These are phyloP conservation scores for Pinctada fucata DNA, from an alignment of 2,888 invertebrate species.

Conservation along the genomic window DNA sequence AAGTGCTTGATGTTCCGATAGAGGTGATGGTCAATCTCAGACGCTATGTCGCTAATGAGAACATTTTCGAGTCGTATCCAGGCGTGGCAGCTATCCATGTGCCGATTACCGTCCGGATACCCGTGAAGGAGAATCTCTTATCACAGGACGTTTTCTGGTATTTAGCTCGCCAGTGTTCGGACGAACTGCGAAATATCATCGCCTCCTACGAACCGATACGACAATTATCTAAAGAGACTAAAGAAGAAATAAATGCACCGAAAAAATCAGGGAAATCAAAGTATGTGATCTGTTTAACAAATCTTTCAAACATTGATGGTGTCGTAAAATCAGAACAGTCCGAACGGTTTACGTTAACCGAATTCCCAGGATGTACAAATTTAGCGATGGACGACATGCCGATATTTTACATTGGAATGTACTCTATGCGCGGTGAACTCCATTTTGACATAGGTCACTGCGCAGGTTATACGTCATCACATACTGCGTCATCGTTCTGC, in stretches of 20 bases:
- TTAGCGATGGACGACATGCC: slow-evolving; percentile 52
- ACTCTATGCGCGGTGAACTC: slow-evolving; percentile 41
- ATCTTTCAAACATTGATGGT: slow-evolving; percentile 47
- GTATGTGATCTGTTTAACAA: slow-evolving; percentile 52
- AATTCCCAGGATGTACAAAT: slow-evolving; percentile 47
- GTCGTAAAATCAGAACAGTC: slow-evolving; percentile 42
- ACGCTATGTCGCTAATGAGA: slow-evolving; percentile 21
- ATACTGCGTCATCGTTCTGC: slow-evolving; percentile 42
- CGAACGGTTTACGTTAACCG: slow-evolving; percentile 38
- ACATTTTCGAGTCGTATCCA: slow-evolving; percentile 27
- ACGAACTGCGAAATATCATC: slow-evolving; percentile 22
- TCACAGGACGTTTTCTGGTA: slow-evolving; percentile 18
- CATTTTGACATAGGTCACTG: slow-evolving; percentile 49
- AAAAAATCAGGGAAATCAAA: slow-evolving; percentile 44
- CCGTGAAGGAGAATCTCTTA: not conserved
- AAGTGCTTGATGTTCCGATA: slow-evolving; percentile 23
- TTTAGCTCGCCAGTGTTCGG: slow-evolving; percentile 25
- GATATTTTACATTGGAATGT: slow-evolving; percentile 47
- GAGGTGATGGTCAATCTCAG: slow-evolving; percentile 36
- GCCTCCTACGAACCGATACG: slow-evolving; percentile 23
- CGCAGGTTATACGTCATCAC: slow-evolving; percentile 45
- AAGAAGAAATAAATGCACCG: slow-evolving; percentile 9
- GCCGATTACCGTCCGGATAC: slow-evolving; percentile 18
- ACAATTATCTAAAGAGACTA: slow-evolving; percentile 23
- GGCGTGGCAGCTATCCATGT: slow-evolving; percentile 34